phyloP scores from a whole-genome alignment of 2,888 invertebrate genomes.

The Lepidochrysops patricia region DNA sequence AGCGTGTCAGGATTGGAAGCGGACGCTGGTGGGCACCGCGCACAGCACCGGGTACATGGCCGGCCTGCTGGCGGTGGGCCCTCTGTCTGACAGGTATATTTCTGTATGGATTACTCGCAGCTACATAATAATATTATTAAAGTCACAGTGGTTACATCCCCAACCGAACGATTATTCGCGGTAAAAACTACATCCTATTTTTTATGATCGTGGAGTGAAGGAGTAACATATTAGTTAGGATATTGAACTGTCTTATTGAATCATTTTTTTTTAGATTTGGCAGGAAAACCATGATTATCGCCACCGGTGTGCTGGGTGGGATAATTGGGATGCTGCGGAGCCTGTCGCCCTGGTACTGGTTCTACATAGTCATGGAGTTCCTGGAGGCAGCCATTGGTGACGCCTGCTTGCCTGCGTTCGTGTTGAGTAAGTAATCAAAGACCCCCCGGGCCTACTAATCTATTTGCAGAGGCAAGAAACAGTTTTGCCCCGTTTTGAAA shows the following conservation, averaged over 20 bases:
- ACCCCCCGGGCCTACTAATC: no score
- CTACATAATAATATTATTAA: no score
- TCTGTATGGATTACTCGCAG: no score
- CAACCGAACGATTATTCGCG: no score
- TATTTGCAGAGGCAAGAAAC: no score
- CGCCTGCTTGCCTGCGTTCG: conserved; percentile 47
- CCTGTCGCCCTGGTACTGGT: conserved; percentile 47
- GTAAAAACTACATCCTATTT: no score
- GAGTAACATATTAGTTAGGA: no score
- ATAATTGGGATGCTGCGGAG: conserved; percentile 46
- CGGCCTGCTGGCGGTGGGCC: conserved; percentile 79
- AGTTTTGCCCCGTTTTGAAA: no score
- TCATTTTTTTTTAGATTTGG: conserved; percentile 38
- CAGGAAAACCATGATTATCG: conserved; percentile 40
- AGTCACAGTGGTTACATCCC: no score
- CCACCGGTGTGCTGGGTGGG: conserved; percentile 48
- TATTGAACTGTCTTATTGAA: no score
- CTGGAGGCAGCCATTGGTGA: conserved; percentile 54
- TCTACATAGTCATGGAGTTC: conserved; percentile 49
- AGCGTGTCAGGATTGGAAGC: conserved; percentile 80
- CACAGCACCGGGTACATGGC: conserved; percentile 82
- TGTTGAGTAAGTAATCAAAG: conserved; percentile 49
- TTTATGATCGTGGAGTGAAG: no score
- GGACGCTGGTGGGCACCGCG: conserved; percentile 81
- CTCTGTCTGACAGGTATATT: conserved; percentile 83